Base-by-base conservation (phyloP, 2,797 vertebrate genomes). In the Squalus acanthias region DNA sequence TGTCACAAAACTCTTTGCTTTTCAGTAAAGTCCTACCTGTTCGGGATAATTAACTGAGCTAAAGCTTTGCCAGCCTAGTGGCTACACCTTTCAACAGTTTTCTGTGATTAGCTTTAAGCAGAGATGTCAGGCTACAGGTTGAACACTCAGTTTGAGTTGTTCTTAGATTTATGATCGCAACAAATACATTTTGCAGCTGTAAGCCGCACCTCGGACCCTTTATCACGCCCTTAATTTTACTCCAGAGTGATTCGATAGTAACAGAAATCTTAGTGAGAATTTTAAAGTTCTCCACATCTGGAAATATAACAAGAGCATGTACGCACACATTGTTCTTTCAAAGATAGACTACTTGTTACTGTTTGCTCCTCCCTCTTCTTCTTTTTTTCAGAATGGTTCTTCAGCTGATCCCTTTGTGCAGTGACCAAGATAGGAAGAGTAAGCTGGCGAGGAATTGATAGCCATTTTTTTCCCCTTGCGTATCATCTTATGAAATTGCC, bases 1-100 rank as follows among this genome's bases (percentile, higher is more conserved):
- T 70, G 93, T 26, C 92, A 24, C 67, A 50, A 95, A 10, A 24
- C 92, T 50, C n/a, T 26, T 46, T 46, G 65, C 69, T 29, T 69
- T 95, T 70, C 10, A 70, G 24, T 74, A 26, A 95, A 15, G 26
- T 74, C 69, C 24, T 95, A 74, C 94, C 94, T 95, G 94, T 70
- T 50, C 39, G 5, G 20, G 46, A 10, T 70, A 72, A 72, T 17
- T 57, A 67, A 95, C 94, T 70, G 39, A 72, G 24, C 12, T 29
- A 74, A 95, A 72, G 1, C 24, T 2, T 50, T 26, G 39, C 39
- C 24, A 95, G 22, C 6, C 67, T 74, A 13, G 1, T 53, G 8
- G 46, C 60, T 17, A n/a, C 29, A 63, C 20, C 24, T 92, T n/a
- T 65, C 63, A 65, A 8, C 69, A 15, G 69, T 13, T 2, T 29